Conservation (phyloP, 2,797 vertebrate genomes). For the Apogon talboti region DNA sequence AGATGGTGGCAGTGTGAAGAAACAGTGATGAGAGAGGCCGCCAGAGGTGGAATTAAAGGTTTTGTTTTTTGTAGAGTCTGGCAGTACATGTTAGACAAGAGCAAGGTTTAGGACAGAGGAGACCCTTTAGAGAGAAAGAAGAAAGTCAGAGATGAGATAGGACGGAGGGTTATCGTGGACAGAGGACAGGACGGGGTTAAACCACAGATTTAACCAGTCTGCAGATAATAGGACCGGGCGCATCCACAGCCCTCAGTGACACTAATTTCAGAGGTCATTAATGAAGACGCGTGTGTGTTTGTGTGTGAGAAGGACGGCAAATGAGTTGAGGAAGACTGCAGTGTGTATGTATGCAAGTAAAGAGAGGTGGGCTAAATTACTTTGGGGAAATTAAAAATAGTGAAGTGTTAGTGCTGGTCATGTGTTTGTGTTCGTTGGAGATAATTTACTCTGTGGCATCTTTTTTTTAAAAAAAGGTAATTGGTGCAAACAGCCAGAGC, state of each 20-base stretch:
- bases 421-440: slow-evolving; percentile 3
- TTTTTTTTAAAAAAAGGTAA: too few relatives aligned
- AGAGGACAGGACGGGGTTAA: slow-evolving; percentile 3
- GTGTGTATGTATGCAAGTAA: too few relatives aligned
- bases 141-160: too few relatives aligned
- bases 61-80: too few relatives aligned
- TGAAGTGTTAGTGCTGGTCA: neutral
- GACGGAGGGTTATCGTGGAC: neutral
- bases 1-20: slow-evolving; percentile 4
- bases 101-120: neutral
- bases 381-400: slow-evolving; percentile 26
- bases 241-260: slow-evolving; percentile 25
- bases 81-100: too few relatives aligned
- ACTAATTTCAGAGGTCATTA: slow-evolving; percentile 46
- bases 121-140: neutral
- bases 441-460: slow-evolving; percentile 23
- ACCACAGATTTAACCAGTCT: slow-evolving; percentile 9
- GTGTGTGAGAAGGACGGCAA: neutral
- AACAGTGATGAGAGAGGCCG: neutral
- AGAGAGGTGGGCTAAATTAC: slow-evolving; percentile 30
- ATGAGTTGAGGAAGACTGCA: too few relatives aligned
- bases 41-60: slow-evolving; percentile 2
- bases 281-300: slow-evolving; percentile 22
- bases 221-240: slow-evolving; percentile 22
- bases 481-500: neutral